Base-by-base conservation (phyloP, 1,140 invertebrate species). In the Frieseomelitta varia region DNA sequence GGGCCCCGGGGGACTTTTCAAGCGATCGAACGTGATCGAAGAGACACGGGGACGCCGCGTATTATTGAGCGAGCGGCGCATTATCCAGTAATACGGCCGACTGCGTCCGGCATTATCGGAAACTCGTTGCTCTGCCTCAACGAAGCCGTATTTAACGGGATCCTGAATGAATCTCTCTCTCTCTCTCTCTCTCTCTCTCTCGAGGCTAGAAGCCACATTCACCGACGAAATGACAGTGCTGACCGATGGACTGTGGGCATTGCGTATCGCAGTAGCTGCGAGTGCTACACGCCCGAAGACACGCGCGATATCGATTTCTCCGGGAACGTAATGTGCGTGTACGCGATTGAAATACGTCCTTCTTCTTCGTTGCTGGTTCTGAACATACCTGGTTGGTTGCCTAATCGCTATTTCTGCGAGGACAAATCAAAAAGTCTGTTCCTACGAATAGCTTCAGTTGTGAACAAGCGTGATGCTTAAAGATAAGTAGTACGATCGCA, bases 91-190 rank as follows among this genome's bases (percentile, higher is more conserved):
- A 92, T 92, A 92, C 91, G 91, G 86, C 89, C 90, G 88, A 87
- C 85, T 91, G 92, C 90, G 90, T 92, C 91, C 88, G 90, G 88
- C 89, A 91, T 93, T 92, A 93, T 93, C 91, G 92, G 92, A 92
- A 92, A 92, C 91, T 92, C 91, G 91, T 93, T 91, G 89, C 90
- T 88, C 87, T 85, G 84, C 86, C 87, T 91, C 86, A 86, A 84
- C 81, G 90, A 87, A 75, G 86, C 82, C 86, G 86, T 92, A 90
- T 92, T 91, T 91, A 91, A 91, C 91, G 84, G 86, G 81, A 85
- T 86, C 86, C 72, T 69, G 91, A 91, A 89, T 75, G 78, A 83
- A 71, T 86, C 79, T 51, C 84, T 86, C 79, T 39, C 84, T 10
- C 8, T 47, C 39, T 47, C 8, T 47, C 39, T 47, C 8, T 47